Evolutionary conservation across 2,797 vertebrate species (phyloP).

Genomic region (Phyllotis vaccarum): DNA sequence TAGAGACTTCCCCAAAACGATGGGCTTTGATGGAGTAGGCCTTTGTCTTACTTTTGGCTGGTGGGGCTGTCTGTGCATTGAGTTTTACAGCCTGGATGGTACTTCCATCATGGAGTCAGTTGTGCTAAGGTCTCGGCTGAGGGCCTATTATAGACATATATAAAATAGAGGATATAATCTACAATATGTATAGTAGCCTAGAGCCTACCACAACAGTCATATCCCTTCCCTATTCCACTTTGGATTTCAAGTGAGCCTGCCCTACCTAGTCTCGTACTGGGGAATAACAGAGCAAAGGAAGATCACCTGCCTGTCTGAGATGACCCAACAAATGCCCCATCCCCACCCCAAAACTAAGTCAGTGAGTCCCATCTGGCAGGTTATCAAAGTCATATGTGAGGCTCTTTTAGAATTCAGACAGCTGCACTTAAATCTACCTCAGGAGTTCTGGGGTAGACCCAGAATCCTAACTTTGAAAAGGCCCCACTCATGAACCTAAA

Average conservation of each 20-base stretch:
- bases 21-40: too few relatives aligned
- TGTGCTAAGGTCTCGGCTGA: too few relatives aligned
- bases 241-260: neutral
- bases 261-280: neutral
- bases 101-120: too few relatives aligned
- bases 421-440: neutral
- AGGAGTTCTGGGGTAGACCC: neutral
- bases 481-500: neutral
- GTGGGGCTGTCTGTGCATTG: too few relatives aligned
- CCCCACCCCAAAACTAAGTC: neutral
- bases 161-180: neutral
- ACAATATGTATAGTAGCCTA: neutral
- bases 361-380: neutral
- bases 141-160: too few relatives aligned
- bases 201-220: neutral
- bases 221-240: neutral
- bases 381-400: neutral
- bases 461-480: neutral
- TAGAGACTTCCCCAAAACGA: too few relatives aligned
- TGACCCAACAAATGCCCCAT: neutral
- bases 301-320: neutral
- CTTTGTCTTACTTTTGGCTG: too few relatives aligned
- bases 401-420: neutral
- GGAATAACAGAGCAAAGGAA: neutral
- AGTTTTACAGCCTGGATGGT: too few relatives aligned